Evolutionary conservation across 2,797 vertebrate species (phyloP), one percentile per base, ranked within the genome.

Genomic region (Rhodeus uyekii): DNA sequence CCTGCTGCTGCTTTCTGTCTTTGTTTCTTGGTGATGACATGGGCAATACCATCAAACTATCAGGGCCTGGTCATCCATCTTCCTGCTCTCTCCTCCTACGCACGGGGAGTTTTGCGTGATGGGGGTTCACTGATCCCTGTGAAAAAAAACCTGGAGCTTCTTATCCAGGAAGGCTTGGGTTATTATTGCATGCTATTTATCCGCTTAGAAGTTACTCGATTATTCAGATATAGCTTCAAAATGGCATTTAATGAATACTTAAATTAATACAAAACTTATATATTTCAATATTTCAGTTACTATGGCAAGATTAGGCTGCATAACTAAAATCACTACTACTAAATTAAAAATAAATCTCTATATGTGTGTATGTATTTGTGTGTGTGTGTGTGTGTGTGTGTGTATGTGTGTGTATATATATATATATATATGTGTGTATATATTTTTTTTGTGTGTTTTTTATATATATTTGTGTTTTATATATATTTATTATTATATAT

Each of bases 11-110:
- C 76, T 80, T 86, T 85, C 78, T 78, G 84, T 87, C 87, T 89
- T 88, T 88, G 87, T 89, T 89, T 83, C 87, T 87, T 86, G 82
- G 84, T 87, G 74, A 87, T 89, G 88, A 90, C 83, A 89, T 90
- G 89, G 88, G 39, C 89, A 86, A 85, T 83, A 85, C 78, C 83
- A 88, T 89, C 85, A 87, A 71, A 67, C 85, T 79, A 79, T 82
- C 27, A 81, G 78, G 75, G 76, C 86, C 84, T 86, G 91, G 90
- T 85, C 87, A 90, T 93, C 92, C 92, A 93, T 94, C 93, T 92
- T 91, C 89, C 81, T 85, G 83, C 86, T 83, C 89, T 86, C 58
- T 91, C 90, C 91, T 65, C 92, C 93, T 91, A 94, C 93, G 61
- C 90, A 77, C 24, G 27, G 82, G 78, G 80, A 74, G 72, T 73